Evolutionary conservation across 2,113 vertebrate genomes (phyloP).

Genomic region (Phainopepla nitens): DNA sequence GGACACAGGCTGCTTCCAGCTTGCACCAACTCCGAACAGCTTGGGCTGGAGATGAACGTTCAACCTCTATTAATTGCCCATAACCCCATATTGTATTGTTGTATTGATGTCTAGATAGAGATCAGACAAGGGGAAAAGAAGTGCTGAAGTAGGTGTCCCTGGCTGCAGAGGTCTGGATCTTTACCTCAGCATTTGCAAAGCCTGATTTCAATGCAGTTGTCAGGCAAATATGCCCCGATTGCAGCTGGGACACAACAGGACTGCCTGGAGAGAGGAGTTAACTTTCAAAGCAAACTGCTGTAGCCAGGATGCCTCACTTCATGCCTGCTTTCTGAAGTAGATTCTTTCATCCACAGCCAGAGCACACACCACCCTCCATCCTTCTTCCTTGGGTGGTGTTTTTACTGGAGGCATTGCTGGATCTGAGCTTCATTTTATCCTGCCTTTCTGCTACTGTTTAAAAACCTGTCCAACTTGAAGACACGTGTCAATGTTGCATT

Average conservation of each 20-base stretch:
- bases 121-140: not conserved
- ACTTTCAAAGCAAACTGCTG: constrained; percentile 44
- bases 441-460: constrained; percentile 22
- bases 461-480: constrained; percentile 42
- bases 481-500: not conserved
- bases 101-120: not conserved
- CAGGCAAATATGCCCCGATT: not conserved
- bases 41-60: not conserved
- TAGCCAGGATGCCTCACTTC: constrained; percentile 22
- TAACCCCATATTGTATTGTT: not conserved
- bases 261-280: constrained; percentile 26
- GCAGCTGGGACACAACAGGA: not conserved
- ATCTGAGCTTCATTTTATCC: constrained; percentile 6
- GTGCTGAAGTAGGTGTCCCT: not conserved
- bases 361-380: constrained; percentile 34
- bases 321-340: constrained; percentile 36
- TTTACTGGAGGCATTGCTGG: constrained; percentile 39
- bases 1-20: not conserved
- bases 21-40: not conserved
- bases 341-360: constrained; percentile 63
- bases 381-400: constrained; percentile 44
- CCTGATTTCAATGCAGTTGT: not conserved
- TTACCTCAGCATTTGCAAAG: not conserved
- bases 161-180: not conserved
- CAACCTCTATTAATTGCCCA: not conserved